Evolutionary conservation across 2,888 invertebrate genomes (phyloP), one percentile per base, ranked within the genome.

Genomic region (Chloroclysta siterata): DNA sequence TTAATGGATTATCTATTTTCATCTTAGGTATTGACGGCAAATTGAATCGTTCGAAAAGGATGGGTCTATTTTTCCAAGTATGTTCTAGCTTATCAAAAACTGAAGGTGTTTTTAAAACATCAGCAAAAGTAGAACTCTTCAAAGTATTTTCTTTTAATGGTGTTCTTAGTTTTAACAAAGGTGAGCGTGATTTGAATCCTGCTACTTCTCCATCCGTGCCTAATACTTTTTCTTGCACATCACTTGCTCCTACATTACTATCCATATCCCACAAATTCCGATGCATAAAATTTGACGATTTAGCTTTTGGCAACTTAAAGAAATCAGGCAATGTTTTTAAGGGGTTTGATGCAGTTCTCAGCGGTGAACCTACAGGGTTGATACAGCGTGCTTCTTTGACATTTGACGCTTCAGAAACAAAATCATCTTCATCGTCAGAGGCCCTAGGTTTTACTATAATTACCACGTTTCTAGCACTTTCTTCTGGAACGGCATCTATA

Each of bases 381-480:
- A 80, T 67, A 63, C 80, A 87, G 59, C 82, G 78, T 2, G 83
- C 72, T 69, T 85, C 82, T 51, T 89, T 82, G 5, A 74, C 60
- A 65, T 83, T 79, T 2, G 88, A 84, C n/a, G 83, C 81, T 75
- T 88, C 81, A 5, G 85, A 68, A 22, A 79, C 63, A 7, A 72
- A 60, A 14, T 81, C 77, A 8, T 71, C 76, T 8, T 65, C 56
- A 13, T 72, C 67, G 8, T 61, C 62, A 28, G 53, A 47, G 22
- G 75, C 70, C 46, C 72, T 76, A 52, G 86, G 83, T 54, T 79
- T 83, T 1, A 89, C 71, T 53, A 89, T 77, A 46, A 89, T 83
- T 41, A 90, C 81, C 28, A 85, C 70, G 65, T 83, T 85, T 61
- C 76, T 77, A 13, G 77, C 77, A 67, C 77, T 78, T 71, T 83